Evolutionary conservation across 53 echinoderm and acorn worm genomes (phyloP).

Genomic region (Astropecten irregularis): DNA sequence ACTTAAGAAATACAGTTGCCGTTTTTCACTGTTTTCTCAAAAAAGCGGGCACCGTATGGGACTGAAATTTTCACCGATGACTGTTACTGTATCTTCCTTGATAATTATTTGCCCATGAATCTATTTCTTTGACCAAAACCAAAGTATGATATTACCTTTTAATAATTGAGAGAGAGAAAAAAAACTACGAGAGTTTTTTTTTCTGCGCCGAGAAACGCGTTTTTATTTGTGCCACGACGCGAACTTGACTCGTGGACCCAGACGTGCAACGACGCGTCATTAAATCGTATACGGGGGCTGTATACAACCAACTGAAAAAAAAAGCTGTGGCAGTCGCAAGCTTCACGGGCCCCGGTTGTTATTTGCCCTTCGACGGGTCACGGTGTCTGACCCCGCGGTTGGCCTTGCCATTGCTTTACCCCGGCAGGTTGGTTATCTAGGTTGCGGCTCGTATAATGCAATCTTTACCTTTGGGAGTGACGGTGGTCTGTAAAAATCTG

Average conservation of each 20-base stretch:
- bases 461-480: slow-evolving; percentile 43
- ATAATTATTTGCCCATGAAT: too few species aligned
- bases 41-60: too few species aligned
- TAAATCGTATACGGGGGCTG: background rate
- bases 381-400: slow-evolving; percentile 23
- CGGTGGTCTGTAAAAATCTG: slow-evolving; percentile 15
- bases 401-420: background rate
- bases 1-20: too few species aligned
- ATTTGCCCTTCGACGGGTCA: slow-evolving; percentile 33
- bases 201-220: background rate
- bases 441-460: slow-evolving; percentile 32
- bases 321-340: too few species aligned
- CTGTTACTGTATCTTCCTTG: too few species aligned
- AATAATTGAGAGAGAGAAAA: too few species aligned
- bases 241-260: slow-evolving; percentile 53
- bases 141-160: too few species aligned
- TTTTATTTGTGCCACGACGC: slow-evolving; percentile 6
- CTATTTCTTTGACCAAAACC: too few species aligned
- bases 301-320: background rate
- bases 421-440: slow-evolving; percentile 31
- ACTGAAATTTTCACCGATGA: too few species aligned
- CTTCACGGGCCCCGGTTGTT: background rate
- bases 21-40: too few species aligned
- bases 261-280: slow-evolving; percentile 41
- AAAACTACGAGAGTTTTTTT: too few species aligned